Base-by-base conservation (phyloP, 92 coral and sea anemone genomes). In the Siderastrea radians region DNA sequence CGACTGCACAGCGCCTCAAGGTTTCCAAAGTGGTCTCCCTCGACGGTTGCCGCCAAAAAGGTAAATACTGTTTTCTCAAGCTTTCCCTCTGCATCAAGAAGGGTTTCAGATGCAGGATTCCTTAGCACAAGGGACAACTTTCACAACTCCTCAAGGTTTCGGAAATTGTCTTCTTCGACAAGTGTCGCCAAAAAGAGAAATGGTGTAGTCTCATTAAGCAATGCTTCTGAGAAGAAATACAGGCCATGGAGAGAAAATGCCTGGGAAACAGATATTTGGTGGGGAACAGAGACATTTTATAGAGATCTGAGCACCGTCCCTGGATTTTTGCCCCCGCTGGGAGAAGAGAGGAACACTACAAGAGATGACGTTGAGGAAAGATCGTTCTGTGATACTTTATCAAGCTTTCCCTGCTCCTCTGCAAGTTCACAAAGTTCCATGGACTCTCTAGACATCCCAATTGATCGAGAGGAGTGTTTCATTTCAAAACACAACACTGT, bases 71-170 rank as follows among this genome's bases (percentile, higher is more conserved):
- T 26, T 26, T 26, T 26, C 38, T 26, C 38, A 26, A 26, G 38
- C 38, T 26, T 26, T 12, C 43, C 10, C 16, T 45, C 44, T 17
- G 6, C 62, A 6, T 49, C 7, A 11, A 6, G 76, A 43, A 57
- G 14, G 53, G 45, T 44, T 69, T 81, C 67, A 38, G 76, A 81
- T 49, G 8, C 70, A 38, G 38, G 70, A 65, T 65, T 65, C 11
- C 46, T 19, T 4, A 11, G 43, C 2, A 51, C 19, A 4, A 7
- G 17, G 15, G 44, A 72, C 16, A 55, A 44, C 26, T 55, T 45
- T 44, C 85, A 53, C 10, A 14, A 51, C 4, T 45, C 61, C 43
- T 53, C 85, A 45, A 49, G 69, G 10, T 73, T 83, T 58, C 87
- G 79, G 8, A 72, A 59, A 38, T 57, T 83, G 49, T 9, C 8